phyloP scores from a whole-genome alignment of 2,113 vertebrate species.

The Cygnus atratus region DNA sequence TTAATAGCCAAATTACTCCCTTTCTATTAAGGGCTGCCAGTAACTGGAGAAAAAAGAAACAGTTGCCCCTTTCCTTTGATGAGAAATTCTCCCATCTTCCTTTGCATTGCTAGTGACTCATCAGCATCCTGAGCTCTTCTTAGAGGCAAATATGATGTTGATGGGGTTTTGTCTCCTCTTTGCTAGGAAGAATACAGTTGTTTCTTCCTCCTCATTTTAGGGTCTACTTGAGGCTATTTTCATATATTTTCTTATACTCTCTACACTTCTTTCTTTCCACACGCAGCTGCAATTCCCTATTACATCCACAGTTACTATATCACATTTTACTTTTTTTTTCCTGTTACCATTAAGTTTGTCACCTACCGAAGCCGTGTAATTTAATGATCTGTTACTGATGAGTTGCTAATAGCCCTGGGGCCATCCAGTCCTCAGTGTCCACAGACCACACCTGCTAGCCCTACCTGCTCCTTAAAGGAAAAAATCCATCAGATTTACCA shows the following conservation, averaged over 20 bases:
- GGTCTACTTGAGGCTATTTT: not conserved
- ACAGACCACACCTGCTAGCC: not conserved
- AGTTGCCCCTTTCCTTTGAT: not conserved
- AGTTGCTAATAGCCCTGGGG: fast-evolving
- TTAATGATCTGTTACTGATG: fast-evolving
- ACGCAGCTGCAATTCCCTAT: fast-evolving
- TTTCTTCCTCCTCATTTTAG: not conserved
- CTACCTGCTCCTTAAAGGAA: not conserved
- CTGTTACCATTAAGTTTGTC: not conserved
- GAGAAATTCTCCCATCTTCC: not conserved
- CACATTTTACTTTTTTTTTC: fast-evolving
- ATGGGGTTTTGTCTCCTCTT: not conserved
- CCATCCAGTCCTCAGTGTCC: not conserved
- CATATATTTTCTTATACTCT: not conserved
- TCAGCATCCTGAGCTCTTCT: not conserved
- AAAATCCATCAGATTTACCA: fast-evolving
- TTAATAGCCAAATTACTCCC: not conserved
- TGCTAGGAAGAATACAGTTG: not conserved
- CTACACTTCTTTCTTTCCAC: not conserved
- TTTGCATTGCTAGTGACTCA: not conserved
- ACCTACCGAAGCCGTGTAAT: too few species aligned
- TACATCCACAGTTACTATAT: fast-evolving
- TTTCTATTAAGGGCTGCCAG: not conserved
- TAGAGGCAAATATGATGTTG: fast-evolving
- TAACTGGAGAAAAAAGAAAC: not conserved